A percentile compares a stretch with the other conserved stretches of the same genome.
Evolutionary conservation across 2,113 vertebrate genomes (phyloP).

Genomic region (Brachypteracias leptosomus): DNA sequence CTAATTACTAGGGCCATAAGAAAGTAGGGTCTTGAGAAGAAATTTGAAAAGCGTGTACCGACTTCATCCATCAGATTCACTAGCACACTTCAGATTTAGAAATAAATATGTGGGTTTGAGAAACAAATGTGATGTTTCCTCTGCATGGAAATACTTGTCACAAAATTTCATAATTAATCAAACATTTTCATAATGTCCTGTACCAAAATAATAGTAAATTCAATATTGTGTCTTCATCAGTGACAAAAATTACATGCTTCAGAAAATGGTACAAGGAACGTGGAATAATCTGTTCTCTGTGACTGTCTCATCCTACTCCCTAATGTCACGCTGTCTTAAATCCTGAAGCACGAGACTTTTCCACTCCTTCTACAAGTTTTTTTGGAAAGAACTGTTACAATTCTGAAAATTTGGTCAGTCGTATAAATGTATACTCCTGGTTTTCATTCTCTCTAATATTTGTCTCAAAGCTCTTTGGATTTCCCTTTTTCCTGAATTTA

Average conservation of each 20-base stretch:
- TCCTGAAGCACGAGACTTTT: not conserved
- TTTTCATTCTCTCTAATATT: not conserved
- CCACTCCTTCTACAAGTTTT: not conserved
- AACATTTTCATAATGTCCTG: not conserved
- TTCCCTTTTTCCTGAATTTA: not conserved
- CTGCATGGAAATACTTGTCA: not conserved
- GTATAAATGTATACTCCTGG: not conserved
- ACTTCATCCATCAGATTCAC: not conserved
- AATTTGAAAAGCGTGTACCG: not conserved
- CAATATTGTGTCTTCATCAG: not conserved
- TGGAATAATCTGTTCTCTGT: not conserved
- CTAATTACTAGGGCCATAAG: not conserved
- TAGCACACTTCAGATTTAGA: not conserved
- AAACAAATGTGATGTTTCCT: not conserved
- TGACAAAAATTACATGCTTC: not conserved
- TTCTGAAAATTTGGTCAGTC: not conserved
- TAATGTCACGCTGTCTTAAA: not conserved
- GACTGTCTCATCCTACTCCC: not conserved
- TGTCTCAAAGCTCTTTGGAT: not conserved
- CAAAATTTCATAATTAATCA: not conserved
- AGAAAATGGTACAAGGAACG: not conserved
- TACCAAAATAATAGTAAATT: not conserved
- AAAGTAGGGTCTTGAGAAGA: not conserved
- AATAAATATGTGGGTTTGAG: not conserved
- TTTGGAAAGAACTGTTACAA: not conserved